A percentile compares a stretch with the other conserved stretches of the same genome.
phyloP scores from a whole-genome alignment of 1,140 invertebrate genomes.

The Drosophila yakuba region DNA sequence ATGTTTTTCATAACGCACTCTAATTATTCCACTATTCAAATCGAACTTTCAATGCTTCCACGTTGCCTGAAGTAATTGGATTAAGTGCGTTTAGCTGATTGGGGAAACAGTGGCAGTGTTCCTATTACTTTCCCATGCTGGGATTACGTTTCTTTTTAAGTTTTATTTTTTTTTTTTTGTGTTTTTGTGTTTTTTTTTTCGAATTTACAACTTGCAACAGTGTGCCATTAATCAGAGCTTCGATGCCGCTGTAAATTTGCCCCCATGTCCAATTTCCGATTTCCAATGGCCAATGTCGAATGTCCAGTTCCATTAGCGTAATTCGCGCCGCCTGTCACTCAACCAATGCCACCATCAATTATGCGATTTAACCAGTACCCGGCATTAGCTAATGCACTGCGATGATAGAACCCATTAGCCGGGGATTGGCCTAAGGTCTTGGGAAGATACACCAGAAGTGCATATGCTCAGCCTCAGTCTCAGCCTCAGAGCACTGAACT shows the following conservation, averaged over 20 bases:
- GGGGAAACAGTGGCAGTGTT: background rate
- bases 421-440: slow-evolving; percentile 16
- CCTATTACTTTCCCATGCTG: background rate
- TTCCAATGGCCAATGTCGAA: too few relatives aligned
- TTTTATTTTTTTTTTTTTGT: too few relatives aligned
- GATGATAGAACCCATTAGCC: slow-evolving; percentile 29
- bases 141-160: background rate
- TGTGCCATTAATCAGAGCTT: slow-evolving; percentile 19
- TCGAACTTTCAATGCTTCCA: background rate
- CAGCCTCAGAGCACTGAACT: too few relatives aligned
- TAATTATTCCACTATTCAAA: background rate
- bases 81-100: background rate
- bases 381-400: slow-evolving; percentile 32
- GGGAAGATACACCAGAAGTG: slow-evolving; percentile 26
- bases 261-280: slow-evolving; percentile 10
- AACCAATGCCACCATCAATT: slow-evolving; percentile 19
- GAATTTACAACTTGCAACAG: background rate
- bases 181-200: too few relatives aligned
- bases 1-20: background rate
- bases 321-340: slow-evolving; percentile 34
- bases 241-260: slow-evolving; percentile 10
- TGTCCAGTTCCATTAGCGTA: slow-evolving; percentile 18
- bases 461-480: slow-evolving; percentile 15
- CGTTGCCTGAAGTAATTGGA: background rate
- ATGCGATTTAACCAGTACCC: slow-evolving; percentile 31